These are phyloP conservation scores for Agonopterix heracliana DNA, from an alignment of 2,888 invertebrate genomes.

Conservation along the genomic window DNA sequence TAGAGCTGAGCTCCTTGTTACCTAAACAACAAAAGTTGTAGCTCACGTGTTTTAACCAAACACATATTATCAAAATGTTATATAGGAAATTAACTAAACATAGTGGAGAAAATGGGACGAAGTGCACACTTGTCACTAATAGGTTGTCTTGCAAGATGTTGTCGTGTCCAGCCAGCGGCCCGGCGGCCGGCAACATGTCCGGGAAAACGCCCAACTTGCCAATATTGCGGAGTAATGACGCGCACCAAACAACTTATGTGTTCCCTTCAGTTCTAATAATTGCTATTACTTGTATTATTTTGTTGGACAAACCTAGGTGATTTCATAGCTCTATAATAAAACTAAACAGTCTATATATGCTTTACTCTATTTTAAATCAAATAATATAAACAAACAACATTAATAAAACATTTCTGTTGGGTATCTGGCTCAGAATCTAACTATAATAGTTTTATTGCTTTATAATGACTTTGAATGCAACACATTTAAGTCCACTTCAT, in stretches of 20 bases:
- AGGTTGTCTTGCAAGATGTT: slow-evolving; percentile 70
- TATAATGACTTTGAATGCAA: slow-evolving; percentile 17
- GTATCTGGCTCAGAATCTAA: slow-evolving; percentile 16
- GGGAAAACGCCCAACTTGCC: slow-evolving; percentile 60
- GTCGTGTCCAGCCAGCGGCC: slow-evolving; percentile 33
- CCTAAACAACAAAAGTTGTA: too few species aligned
- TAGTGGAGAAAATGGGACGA: slow-evolving; percentile 24
- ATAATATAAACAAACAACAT: too few species aligned
- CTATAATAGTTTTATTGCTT: slow-evolving; percentile 20
- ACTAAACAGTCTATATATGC: too few species aligned
- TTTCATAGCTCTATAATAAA: too few species aligned
- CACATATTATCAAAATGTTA: too few species aligned
- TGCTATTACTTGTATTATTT: neutral
- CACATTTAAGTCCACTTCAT: slow-evolving; percentile 40
- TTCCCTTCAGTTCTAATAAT: neutral
- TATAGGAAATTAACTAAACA: slow-evolving; percentile 21
- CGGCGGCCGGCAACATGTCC: slow-evolving; percentile 33
- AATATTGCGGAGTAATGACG: slow-evolving; percentile 67
- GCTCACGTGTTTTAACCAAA: too few species aligned
- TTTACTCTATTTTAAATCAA: too few species aligned
- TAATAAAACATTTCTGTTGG: too few species aligned
- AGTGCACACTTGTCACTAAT: slow-evolving; percentile 62
- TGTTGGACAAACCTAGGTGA: too few species aligned
- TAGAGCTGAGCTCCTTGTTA: too few species aligned
- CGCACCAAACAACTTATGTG: slow-evolving; percentile 15